Percentiles rank a stretch among this genome's conserved stretches.
Conservation (phyloP, 1,140 invertebrate species). For the Brachionus paranguensis region DNA sequence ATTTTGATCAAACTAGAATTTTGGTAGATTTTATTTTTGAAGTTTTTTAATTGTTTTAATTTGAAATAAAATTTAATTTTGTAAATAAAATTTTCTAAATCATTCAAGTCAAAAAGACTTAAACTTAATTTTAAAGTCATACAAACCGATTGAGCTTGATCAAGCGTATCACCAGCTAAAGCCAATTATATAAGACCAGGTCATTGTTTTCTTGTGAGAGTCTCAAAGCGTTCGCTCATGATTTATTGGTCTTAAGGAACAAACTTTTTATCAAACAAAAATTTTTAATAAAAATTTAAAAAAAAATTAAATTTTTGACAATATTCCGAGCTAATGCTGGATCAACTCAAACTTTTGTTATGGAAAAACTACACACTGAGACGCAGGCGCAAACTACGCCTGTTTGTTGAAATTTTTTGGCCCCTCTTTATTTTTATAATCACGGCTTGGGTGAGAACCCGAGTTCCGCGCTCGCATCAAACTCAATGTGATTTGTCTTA, state of each 20-base stretch:
- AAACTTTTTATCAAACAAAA: neutral
- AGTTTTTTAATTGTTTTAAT: neutral
- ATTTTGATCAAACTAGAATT: neutral
- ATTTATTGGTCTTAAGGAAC: neutral
- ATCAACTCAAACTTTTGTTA: constrained; percentile 61
- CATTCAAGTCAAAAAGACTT: too few relatives aligned
- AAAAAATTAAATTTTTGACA: neutral
- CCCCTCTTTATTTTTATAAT: constrained; percentile 66
- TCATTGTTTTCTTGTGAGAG: neutral
- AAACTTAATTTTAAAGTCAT: neutral
- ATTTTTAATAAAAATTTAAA: neutral
- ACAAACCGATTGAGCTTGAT: neutral
- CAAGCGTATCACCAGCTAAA: neutral
- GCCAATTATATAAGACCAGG: neutral
- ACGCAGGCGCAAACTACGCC: constrained; percentile 67
- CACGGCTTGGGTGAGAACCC: constrained; percentile 61
- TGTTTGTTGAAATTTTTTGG: constrained; percentile 64
- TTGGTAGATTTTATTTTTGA: neutral
- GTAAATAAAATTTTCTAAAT: too few relatives aligned
- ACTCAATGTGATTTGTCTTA: neutral
- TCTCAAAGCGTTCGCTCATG: neutral
- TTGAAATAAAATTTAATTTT: neutral
- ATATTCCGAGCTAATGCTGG: neutral
- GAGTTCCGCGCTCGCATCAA: constrained; percentile 40
- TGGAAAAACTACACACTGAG: constrained; percentile 80